Base-by-base conservation (phyloP, 1,140 invertebrate genomes). In the Drosophila ironensis region DNA sequence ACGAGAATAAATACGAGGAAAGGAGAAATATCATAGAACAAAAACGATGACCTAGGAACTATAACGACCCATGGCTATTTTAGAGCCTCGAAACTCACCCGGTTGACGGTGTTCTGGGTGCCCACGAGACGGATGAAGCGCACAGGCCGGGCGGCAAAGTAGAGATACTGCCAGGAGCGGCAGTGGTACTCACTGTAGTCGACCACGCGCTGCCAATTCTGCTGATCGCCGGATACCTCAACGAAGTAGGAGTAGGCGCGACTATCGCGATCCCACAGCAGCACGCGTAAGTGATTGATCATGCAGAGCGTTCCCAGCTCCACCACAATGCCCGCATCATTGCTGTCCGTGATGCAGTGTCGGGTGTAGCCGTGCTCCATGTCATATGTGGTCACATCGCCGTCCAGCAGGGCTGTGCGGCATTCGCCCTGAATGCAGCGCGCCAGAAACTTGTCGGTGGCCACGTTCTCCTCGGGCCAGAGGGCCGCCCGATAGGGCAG, bases 191-290 rank as follows among this genome's bases (percentile, higher is more conserved):
- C 91, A 44, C 95, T 95, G 91, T 99, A 95, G 91, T 99, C 97
- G 35, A 98, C 93, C 22, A 99, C 94, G 54, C 94, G 93, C 47
- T 96, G 93, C 97, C 98, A 99, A 90, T 98, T 96, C 90, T 96
- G 96, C 90, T 97, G 95, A 93, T 99, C 97, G 91, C 98, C 96
- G 0, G 97, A 99, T 7, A 98, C 96, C 91, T 99, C 98, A 59
- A 99, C 94, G 86, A 95, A 99, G 91, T 99, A 99, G 0, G 97
- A 98, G 91, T 99, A 99, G 1, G 97, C 97, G 57, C 97, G 94
- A 84, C 94, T 92, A 91, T 99, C 98, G 74, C 94, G 92, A 91
- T 99, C 98, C 98, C 98, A 99, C 0, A 99, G 91, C 40, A 99
- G 91, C 92, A 99, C 94, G 72, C 94, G 94, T 38, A 99, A 93